Base-by-base conservation (phyloP, 2,888 invertebrate species). In the Periphyllus acericola region DNA sequence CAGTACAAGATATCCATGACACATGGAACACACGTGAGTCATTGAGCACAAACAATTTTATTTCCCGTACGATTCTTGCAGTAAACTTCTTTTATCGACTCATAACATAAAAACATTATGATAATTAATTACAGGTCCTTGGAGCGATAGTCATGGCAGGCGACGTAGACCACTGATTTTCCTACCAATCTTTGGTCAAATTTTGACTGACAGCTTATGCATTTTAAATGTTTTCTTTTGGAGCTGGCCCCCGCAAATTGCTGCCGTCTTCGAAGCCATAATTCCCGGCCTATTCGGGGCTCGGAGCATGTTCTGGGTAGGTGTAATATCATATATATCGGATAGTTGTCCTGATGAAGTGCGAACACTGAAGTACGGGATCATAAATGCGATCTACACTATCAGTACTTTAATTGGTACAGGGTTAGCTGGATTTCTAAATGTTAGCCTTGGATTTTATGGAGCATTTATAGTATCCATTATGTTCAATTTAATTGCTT, bases 211-310 rank as follows among this genome's bases (percentile, higher is more conserved):
- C 52, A n/a, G 89, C 0, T 88, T 89, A 0, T 84, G 89, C 36
- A 46, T 90, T 14, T 40, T 90, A 1, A 90, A 90, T 68, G 89
- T 90, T 8, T 89, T 89, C 74, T 90, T 88, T 80, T 90, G 90
- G 89, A 86, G 79, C 5, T 90, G 90, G 90, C 89, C 90, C 11
- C 89, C 90, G 36, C 83, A 89, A 29, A 83, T 90, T 0, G 90
- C 90, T 5, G 90, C 90, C 0, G 29, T 90, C 25, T 83, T 89
- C 25, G 90, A 90, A 76, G 89, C 89, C 0, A 34, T 90, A 3
- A 88, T 90, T 11, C 90, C 90, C 1, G 90, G 90, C 2, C 34
- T 90, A n/a, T 90, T 90, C 0, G 90, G 90, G 0, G 89, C 90
- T 8, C 89, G 90, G 60, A 87, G 89, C 8, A 89, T 90, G 72